Base-by-base conservation (phyloP, 2,888 invertebrate species). In the Smittia sp. region DNA sequence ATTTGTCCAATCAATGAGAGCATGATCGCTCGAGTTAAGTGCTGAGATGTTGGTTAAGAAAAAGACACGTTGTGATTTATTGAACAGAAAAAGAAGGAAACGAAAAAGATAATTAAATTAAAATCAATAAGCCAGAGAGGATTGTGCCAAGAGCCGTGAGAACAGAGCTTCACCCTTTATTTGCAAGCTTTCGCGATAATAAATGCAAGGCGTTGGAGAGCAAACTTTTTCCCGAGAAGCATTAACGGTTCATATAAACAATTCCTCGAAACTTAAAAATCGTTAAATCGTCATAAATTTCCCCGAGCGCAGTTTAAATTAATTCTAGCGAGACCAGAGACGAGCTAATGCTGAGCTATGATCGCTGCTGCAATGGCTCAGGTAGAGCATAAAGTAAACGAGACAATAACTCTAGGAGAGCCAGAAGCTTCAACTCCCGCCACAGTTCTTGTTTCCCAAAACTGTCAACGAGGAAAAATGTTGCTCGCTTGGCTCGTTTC, bases 31-130 rank as follows among this genome's bases (percentile, higher is more conserved):
- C 52, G 52, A 52, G 15, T 52, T 15, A 15, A 58, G 18, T 18
- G 66, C 38, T 66, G 27, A 65, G 58, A 58, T 46, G n/a, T 41
- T 73, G 41, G 63, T 73, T 73, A 73, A 65, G 65, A 67, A 38
- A 65, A 63, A 73, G 73, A 73, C 73, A 73, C 73, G 73, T 73
- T 39, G 73, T 73, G 73, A 73, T 73, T 73, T 73, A 65, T 73
- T 24, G 20, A 72, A 72, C 52, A n/a, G 9, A 20, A 24, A 58
- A 38, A 11, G n/a, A 58, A 72, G 22, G 2, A 72, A 32, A 72
- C 1, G 11, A 69, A 54, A 52, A 54, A 27, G 15, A 27, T 27
- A 27, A 27, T 66, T 38, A 66, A 66, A 38, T 66, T 38, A 66
- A 66, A 38, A 65, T 15, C 15, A 39, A 66, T 65, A 32, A 38